Conservation (phyloP, 2,797 vertebrate genomes). For the Notoglanidium macrostoma region DNA sequence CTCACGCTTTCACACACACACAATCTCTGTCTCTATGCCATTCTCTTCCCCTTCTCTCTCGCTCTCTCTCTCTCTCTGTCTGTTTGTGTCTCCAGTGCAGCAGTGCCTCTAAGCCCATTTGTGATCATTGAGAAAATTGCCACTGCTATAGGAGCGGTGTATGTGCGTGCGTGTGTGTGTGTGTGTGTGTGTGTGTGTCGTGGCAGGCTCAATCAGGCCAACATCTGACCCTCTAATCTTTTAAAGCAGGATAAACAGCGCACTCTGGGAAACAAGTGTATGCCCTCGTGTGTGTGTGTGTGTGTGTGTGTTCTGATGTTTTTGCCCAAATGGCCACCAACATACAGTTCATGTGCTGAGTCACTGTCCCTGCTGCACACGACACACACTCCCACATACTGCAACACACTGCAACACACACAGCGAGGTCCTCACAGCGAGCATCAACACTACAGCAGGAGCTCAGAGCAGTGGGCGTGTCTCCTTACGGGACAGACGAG, state of each 20-base stretch:
- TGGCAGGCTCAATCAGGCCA: conserved; percentile 59
- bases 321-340: background rate
- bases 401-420: background rate
- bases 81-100: background rate
- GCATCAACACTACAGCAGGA: background rate
- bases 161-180: conserved; percentile 37
- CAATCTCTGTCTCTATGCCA: no score
- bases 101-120: conserved; percentile 1
- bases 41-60: background rate
- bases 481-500: background rate
- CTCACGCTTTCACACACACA: no score
- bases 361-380: background rate
- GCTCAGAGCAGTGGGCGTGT: background rate
- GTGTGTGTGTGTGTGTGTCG: conserved; percentile 26
- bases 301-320: background rate
- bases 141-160: conserved; percentile 33
- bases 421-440: background rate
- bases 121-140: conserved; percentile 47
- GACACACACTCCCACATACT: background rate
- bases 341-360: conserved; percentile 33
- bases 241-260: conserved; percentile 64
- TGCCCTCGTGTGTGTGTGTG: conserved; percentile 19
- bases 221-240: conserved; percentile 74
- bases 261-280: conserved; percentile 32
- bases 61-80: background rate